phyloP scores from a whole-genome alignment of 1,140 invertebrate species.

The Neelides sp. region DNA sequence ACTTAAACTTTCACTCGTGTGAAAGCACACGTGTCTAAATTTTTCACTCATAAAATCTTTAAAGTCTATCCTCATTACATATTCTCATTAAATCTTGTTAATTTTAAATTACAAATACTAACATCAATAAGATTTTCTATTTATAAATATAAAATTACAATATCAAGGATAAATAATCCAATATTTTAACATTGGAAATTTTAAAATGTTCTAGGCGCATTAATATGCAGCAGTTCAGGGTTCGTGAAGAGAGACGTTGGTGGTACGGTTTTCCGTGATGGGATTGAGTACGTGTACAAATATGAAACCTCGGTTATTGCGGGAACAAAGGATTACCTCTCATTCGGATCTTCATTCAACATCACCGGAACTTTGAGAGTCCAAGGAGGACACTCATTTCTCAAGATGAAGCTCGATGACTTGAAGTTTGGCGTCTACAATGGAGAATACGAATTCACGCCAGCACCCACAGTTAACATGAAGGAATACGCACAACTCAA shows the following conservation, averaged over 20 bases:
- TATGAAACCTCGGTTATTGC: slow-evolving; percentile 15
- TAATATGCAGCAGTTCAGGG: slow-evolving; percentile 14
- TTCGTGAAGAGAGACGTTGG: slow-evolving; percentile 23
- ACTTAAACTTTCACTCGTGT: no score
- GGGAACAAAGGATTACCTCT: slow-evolving; percentile 24
- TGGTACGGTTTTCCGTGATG: slow-evolving; percentile 16
- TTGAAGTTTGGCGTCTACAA: slow-evolving; percentile 24
- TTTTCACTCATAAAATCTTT: no score
- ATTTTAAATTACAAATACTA: neutral
- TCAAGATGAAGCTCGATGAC: slow-evolving; percentile 17
- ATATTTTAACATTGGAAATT: no score
- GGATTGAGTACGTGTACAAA: slow-evolving; percentile 26
- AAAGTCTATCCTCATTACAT: no score
- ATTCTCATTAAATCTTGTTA: neutral
- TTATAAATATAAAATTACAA: neutral
- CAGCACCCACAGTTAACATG: neutral
- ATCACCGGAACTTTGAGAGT: slow-evolving; percentile 21
- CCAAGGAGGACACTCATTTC: slow-evolving; percentile 7
- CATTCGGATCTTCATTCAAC: slow-evolving; percentile 22
- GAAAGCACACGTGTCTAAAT: no score
- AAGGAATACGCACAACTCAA: slow-evolving; percentile 22
- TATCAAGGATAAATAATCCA: no score
- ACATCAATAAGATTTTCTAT: neutral
- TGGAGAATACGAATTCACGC: slow-evolving; percentile 14
- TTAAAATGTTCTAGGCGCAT: neutral